Evolutionary conservation across 92 coral and sea anemone species (phyloP).

Genomic region (Heteractis magnifica): DNA sequence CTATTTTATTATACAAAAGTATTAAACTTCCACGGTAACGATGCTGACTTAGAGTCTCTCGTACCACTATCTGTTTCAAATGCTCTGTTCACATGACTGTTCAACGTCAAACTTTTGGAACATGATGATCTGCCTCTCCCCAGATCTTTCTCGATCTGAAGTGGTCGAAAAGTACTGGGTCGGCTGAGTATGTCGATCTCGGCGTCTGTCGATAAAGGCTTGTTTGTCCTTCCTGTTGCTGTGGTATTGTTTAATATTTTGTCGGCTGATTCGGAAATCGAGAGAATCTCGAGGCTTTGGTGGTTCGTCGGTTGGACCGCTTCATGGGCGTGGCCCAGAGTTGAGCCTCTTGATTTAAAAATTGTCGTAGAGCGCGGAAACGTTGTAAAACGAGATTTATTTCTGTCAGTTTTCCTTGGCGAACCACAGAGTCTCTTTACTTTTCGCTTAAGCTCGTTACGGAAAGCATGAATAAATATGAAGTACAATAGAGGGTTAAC

Average conservation of each 20-base stretch:
- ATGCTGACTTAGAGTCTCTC: neutral
- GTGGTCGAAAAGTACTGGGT: constrained; percentile 15
- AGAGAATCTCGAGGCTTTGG: neutral
- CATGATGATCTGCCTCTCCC: neutral
- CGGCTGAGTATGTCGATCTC: neutral
- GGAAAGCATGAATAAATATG: constrained; percentile 58
- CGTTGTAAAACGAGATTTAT: neutral
- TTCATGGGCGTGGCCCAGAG: neutral
- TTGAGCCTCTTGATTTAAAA: constrained; percentile 13
- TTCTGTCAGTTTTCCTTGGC: neutral
- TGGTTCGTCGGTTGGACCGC: neutral
- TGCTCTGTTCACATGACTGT: constrained; percentile 5
- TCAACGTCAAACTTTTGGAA: neutral
- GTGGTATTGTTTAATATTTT: neutral
- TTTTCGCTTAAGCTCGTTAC: constrained; percentile 52
- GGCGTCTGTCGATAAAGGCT: neutral
- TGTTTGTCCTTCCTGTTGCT: neutral
- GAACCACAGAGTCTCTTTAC: neutral
- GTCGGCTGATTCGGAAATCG: neutral
- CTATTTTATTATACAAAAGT: constrained; percentile 14
- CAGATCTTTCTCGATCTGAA: constrained; percentile 8
- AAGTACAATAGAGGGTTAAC: constrained; percentile 64
- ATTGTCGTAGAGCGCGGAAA: neutral
- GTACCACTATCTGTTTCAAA: neutral
- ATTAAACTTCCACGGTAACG: constrained; percentile 29